These are phyloP conservation scores for Melanotaenia duboulayi DNA, from an alignment of 2,113 vertebrate species.

Conservation along the genomic window DNA sequence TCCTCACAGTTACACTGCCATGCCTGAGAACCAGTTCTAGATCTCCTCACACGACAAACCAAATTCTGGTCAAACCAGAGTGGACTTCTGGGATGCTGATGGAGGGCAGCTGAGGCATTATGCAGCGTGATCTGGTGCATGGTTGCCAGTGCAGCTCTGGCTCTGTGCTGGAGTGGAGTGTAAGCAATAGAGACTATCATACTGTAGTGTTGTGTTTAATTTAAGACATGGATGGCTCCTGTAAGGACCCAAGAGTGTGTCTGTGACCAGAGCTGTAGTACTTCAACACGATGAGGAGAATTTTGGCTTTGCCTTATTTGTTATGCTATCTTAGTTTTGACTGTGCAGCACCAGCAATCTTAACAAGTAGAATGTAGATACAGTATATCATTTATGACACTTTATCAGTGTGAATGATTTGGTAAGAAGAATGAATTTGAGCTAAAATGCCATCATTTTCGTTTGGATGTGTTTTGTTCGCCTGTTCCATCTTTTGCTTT, in stretches of 20 bases:
- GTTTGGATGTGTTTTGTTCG: conserved; percentile 55
- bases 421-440: conserved; percentile 37
- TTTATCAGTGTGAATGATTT: conserved; percentile 61
- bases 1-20: conserved; percentile 75
- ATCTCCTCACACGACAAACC: conserved; percentile 61
- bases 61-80: conserved; percentile 60
- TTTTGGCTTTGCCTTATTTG: conserved; percentile 83
- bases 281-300: conserved; percentile 55
- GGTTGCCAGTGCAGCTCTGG: conserved; percentile 31
- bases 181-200: conserved; percentile 70
- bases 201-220: conserved; percentile 52
- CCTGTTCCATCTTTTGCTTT: conserved; percentile 22
- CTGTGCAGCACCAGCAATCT: conserved; percentile 82
- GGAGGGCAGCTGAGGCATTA: conserved; percentile 25
- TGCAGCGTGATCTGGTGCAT: conserved; percentile 40
- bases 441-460: conserved; percentile 35
- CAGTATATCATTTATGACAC: conserved; percentile 65
- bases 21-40: conserved; percentile 73
- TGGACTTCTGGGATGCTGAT: conserved; percentile 30
- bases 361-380: conserved; percentile 80
- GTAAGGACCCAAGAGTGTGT: conserved; percentile 12
- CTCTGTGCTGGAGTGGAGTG: conserved; percentile 48
- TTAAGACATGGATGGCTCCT: conserved; percentile 21
- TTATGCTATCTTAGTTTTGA: conserved; percentile 71
- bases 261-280: conserved; percentile 54